Base-by-base conservation (phyloP, 2,888 invertebrate species). In the Synergus laeviventris region DNA sequence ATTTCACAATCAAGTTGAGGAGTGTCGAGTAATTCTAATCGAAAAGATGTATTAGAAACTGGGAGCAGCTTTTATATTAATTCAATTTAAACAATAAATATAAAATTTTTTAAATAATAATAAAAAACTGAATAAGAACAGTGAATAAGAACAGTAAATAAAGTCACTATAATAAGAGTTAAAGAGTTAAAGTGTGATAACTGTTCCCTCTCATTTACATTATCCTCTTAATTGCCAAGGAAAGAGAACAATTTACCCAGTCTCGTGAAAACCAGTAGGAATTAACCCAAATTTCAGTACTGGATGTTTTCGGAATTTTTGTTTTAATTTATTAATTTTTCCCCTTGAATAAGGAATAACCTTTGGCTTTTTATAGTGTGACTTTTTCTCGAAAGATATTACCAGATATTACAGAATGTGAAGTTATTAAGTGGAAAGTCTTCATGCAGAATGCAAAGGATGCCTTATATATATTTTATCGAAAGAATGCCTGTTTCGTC, bases 271-370 rank as follows among this genome's bases (percentile, higher is more conserved):
- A 61, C 36, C 36, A 61, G 61, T 36, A 14, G 11, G 38, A 61
- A 61, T 61, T 59, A 59, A 59, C 59, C 59, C 59, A 21, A 61
- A 61, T 61, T 61, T 61, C 21, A 21, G 59, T 5, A 16, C 45
- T 45, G 45, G 14, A 45, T 45, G 7, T 31, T 31, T 31, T 31
- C 0, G 31, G 5, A 31, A 31, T 5, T 31, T 31, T 5, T 31
- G 31, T 31, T 31, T 31, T 31, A 31, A 31, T 31, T 31, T 31
- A 31, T 5, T 31, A 31, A 31, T 31, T 31, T 31, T 31, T 31
- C 7, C 31, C 31, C 31, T 7, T 31, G 31, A 31, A n/a, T n/a
- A n/a, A 31, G 31, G 5, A 31, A 31, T 31, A 31, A 31, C 31
- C 31, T 31, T 31, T 31, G 31, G 31, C 31, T 31, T 31, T 31